phyloP scores from a whole-genome alignment of 2,888 invertebrate species.

The Sisyra nigra region DNA sequence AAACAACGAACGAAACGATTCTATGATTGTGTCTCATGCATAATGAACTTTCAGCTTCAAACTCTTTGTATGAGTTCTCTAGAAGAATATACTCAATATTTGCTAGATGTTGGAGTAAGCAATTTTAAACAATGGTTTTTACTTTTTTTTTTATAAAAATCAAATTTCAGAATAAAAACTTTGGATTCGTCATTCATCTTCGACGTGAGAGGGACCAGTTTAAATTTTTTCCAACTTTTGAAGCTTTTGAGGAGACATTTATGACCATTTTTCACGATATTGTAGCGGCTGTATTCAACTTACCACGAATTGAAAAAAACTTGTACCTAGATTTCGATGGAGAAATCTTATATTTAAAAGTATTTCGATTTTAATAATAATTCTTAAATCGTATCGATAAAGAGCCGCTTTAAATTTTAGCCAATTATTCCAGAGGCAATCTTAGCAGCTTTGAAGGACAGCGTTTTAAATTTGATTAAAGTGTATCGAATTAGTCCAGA shows the following conservation, averaged over 20 bases:
- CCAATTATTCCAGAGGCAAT: slow-evolving; percentile 61
- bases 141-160: background rate
- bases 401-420: slow-evolving; percentile 27
- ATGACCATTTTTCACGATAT: slow-evolving; percentile 57
- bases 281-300: slow-evolving; percentile 48
- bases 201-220: slow-evolving; percentile 41
- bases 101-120: slow-evolving; percentile 59
- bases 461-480: slow-evolving; percentile 45
- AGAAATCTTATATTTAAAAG: slow-evolving; percentile 20
- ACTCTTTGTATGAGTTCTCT: slow-evolving; percentile 65
- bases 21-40: slow-evolving; percentile 67
- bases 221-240: slow-evolving; percentile 58
- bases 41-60: slow-evolving; percentile 83
- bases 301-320: slow-evolving; percentile 67
- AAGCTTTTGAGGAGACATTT: slow-evolving; percentile 54
- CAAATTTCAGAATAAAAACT: slow-evolving; percentile 7
- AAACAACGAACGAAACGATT: slow-evolving; percentile 53
- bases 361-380: slow-evolving; percentile 5
- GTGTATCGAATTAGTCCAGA: slow-evolving; percentile 61
- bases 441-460: slow-evolving; percentile 41
- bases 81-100: slow-evolving; percentile 56
- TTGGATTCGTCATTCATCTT: slow-evolving; percentile 28
- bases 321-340: slow-evolving; percentile 47
- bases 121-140: background rate
- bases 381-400: slow-evolving; percentile 3